Percentiles rank a stretch among this genome's conserved stretches.
phyloP scores from a whole-genome alignment of 2,888 invertebrate species.

The Spilarctia lutea region DNA sequence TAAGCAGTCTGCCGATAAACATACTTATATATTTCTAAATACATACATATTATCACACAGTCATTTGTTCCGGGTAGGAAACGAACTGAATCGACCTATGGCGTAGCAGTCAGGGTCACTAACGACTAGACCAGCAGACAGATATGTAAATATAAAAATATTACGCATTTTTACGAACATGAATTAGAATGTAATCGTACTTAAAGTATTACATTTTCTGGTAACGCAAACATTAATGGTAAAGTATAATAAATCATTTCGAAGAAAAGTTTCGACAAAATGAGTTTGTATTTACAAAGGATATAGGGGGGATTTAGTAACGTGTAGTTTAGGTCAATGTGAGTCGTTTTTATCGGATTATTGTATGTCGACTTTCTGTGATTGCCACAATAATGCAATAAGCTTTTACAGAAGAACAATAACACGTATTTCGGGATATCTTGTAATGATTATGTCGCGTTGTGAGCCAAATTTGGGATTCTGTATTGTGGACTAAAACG shows the following conservation, averaged over 20 bases:
- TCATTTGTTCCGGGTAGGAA: too few relatives aligned
- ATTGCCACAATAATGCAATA: not conserved
- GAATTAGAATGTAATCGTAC: not conserved
- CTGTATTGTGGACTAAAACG: too few relatives aligned
- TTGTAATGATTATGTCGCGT: not conserved
- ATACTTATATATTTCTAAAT: too few relatives aligned
- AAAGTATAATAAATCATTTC: conserved; percentile 42
- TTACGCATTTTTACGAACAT: not conserved
- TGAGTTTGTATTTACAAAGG: not conserved
- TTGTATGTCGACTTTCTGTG: not conserved
- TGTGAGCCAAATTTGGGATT: too few relatives aligned
- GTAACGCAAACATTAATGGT: conserved; percentile 24
- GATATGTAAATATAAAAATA: not conserved
- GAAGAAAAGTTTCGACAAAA: conserved; percentile 28
- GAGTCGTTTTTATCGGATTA: not conserved
- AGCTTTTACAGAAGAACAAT: too few relatives aligned
- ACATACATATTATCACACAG: too few relatives aligned
- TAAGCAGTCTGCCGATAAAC: too few relatives aligned
- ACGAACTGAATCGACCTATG: too few relatives aligned
- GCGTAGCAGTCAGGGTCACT: too few relatives aligned
- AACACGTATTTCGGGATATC: not conserved
- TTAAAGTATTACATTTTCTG: conserved; percentile 6
- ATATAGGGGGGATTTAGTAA: too few relatives aligned
- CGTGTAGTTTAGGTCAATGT: not conserved
- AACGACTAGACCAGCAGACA: not conserved